Percentiles rank a stretch among this genome's conserved stretches.
These are phyloP conservation scores for Chirona hameri DNA, from an alignment of 2,888 invertebrate species.

Conservation along the genomic window DNA sequence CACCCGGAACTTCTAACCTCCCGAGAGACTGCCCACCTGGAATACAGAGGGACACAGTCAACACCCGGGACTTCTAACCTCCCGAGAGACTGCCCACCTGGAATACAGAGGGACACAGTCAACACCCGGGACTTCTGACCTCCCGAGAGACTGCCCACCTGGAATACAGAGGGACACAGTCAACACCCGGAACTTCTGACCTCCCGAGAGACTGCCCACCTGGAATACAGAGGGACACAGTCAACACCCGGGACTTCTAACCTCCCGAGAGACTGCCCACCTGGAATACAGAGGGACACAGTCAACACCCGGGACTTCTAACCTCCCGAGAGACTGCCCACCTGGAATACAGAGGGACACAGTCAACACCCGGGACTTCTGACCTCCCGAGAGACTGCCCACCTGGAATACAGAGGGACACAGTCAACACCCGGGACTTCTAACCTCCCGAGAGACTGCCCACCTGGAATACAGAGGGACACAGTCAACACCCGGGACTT, in stretches of 20 bases:
- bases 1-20: conserved; percentile 97
- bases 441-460: conserved; percentile 67
- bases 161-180: conserved; percentile 83
- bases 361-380: conserved; percentile 95
- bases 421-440: conserved; percentile 46
- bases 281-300: conserved; percentile 87
- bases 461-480: conserved; percentile 88
- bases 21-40: conserved; percentile 87
- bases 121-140: conserved; percentile 98
- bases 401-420: conserved; percentile 90
- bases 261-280: conserved; percentile 94
- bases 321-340: conserved; percentile 72
- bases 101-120: conserved; percentile 86
- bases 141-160: conserved; percentile 89
- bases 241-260: conserved; percentile 95
- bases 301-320: background rate
- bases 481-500: conserved; percentile 94
- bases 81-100: conserved; percentile 81
- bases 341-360: conserved; percentile 87
- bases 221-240: conserved; percentile 89
- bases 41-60: conserved; percentile 80
- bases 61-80: background rate
- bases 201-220: conserved; percentile 75
- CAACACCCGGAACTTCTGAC: background rate
- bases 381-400: conserved; percentile 92